Conservation (phyloP, 2,888 invertebrate species). For the Patella depressa region DNA sequence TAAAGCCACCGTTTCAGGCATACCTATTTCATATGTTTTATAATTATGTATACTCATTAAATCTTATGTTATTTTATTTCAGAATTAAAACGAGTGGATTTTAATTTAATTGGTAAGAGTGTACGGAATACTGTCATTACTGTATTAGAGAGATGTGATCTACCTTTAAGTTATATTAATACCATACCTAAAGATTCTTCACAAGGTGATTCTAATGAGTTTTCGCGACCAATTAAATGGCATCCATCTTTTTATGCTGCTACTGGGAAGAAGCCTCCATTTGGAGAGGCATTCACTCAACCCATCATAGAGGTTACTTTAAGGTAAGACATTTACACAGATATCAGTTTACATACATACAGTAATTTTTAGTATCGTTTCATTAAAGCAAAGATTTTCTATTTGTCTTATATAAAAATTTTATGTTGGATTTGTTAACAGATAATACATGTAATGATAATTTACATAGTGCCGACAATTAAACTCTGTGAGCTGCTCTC, state of each 20-base stretch:
- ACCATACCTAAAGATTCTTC: conserved; percentile 65
- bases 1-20: too few relatives aligned
- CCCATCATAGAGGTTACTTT: neutral
- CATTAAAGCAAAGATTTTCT: too few relatives aligned
- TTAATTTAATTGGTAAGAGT: conserved; percentile 77
- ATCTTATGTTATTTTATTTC: conserved; percentile 9
- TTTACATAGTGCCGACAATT: too few relatives aligned
- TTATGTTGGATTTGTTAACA: too few relatives aligned
- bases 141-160: conserved; percentile 84
- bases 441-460: too few relatives aligned
- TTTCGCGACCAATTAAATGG: conserved; percentile 46
- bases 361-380: too few relatives aligned
- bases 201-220: neutral
- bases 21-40: neutral
- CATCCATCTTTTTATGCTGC: conserved; percentile 49
- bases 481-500: too few relatives aligned
- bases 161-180: conserved; percentile 89
- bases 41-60: neutral
- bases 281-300: conserved; percentile 19
- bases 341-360: too few relatives aligned
- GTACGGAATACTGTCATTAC: conserved; percentile 82
- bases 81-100: conserved; percentile 75
- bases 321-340: conserved; percentile 1
- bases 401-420: too few relatives aligned
- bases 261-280: conserved; percentile 41